Evolutionary conservation across 53 echinoderm and acorn worm genomes (phyloP).

Genomic region (Henricia sp.): DNA sequence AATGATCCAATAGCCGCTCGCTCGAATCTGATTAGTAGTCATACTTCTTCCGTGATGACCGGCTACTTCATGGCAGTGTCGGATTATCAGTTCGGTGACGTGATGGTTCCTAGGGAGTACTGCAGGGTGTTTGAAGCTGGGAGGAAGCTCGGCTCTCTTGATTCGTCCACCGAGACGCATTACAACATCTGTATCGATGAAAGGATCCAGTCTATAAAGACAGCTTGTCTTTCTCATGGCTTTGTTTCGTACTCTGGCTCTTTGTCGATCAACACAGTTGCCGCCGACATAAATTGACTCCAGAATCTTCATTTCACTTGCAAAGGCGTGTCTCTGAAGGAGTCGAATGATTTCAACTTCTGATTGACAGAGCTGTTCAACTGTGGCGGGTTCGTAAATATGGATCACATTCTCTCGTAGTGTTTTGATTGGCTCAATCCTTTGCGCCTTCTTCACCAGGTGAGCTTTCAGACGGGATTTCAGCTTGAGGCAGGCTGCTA

Average conservation of each 20-base stretch:
- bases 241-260: conserved; percentile 21
- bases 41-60: conserved; percentile 64
- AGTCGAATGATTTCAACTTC: conserved; percentile 29
- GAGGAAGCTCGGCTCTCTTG: conserved; percentile 23
- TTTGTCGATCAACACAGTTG: conserved; percentile 13
- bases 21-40: conserved; percentile 57
- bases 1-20: conserved; percentile 16
- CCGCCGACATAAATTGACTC: not conserved
- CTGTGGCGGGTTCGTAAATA: not conserved
- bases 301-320: conserved; percentile 30
- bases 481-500: conserved; percentile 7
- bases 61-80: conserved; percentile 27
- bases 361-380: conserved; percentile 31
- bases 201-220: conserved; percentile 37
- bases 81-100: conserved; percentile 30
- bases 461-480: not conserved
- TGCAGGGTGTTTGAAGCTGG: conserved; percentile 34
- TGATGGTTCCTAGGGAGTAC: conserved; percentile 44
- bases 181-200: conserved; percentile 37
- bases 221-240: conserved; percentile 27
- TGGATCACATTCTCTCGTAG: not conserved
- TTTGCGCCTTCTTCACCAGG: not conserved
- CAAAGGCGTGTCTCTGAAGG: conserved; percentile 37
- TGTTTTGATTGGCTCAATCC: conserved; percentile 9
- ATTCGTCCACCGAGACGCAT: conserved; percentile 46